These are phyloP conservation scores for Magallana angulata DNA, from an alignment of 1,140 invertebrate species.

Conservation along the genomic window DNA sequence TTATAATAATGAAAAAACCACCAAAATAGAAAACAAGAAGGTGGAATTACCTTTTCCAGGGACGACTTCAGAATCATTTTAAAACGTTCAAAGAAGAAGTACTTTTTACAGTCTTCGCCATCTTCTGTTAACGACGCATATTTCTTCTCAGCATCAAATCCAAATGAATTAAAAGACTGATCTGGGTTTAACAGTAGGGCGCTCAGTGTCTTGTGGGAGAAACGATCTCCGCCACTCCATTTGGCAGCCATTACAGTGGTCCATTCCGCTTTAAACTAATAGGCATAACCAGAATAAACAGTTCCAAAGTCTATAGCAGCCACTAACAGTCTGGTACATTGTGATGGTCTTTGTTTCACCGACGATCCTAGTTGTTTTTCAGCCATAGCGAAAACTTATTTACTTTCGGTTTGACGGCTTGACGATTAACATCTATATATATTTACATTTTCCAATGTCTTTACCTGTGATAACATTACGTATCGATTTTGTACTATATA, in stretches of 20 bases:
- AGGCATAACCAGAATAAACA: neutral
- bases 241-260: neutral
- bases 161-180: neutral
- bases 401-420: neutral
- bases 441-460: too few species aligned
- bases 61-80: neutral
- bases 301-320: constrained; percentile 12
- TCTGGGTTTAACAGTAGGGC: constrained; percentile 36
- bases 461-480: too few species aligned
- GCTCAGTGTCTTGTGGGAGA: constrained; percentile 6
- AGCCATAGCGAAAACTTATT: neutral
- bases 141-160: neutral
- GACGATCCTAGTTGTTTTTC: neutral
- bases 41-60: neutral
- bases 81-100: neutral
- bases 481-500: too few species aligned
- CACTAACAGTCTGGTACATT: neutral
- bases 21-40: too few species aligned
- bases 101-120: neutral
- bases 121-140: neutral
- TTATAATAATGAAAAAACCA: too few species aligned
- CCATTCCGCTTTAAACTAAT: neutral
- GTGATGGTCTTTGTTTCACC: neutral
- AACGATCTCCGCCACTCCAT: neutral
- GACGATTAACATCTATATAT: too few species aligned